Percentiles rank a stretch among this genome's conserved stretches.
phyloP scores from a whole-genome alignment of 2,113 vertebrate genomes.

The Saccopteryx leptura region DNA sequence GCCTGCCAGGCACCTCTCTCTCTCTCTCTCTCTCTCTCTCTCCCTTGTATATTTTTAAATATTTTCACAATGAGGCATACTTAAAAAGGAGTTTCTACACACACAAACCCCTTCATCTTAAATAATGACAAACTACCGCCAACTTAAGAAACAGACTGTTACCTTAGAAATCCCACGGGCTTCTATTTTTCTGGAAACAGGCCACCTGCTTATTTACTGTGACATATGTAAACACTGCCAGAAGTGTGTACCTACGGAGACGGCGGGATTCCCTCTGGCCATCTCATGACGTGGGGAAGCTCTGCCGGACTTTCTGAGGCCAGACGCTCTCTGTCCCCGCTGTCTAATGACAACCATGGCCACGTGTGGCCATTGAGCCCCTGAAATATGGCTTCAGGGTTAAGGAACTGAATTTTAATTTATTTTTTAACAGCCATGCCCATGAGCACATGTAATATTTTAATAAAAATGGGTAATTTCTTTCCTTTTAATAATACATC shows the following conservation, averaged over 20 bases:
- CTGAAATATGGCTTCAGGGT: not conserved
- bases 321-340: not conserved
- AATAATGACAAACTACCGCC: not conserved
- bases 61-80: not conserved
- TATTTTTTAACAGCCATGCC: not conserved
- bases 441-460: not conserved
- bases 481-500: not conserved
- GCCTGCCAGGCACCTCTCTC: no score
- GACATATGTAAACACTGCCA: not conserved
- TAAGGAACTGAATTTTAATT: not conserved
- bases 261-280: not conserved
- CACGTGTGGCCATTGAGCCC: no score
- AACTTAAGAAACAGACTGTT: not conserved
- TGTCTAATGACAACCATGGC: accelerated
- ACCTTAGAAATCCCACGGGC: not conserved
- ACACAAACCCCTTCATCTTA: not conserved
- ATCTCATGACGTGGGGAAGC: accelerated
- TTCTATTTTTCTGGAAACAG: not conserved
- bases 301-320: not conserved
- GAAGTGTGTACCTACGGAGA: not conserved
- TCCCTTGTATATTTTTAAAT: not conserved
- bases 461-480: not conserved
- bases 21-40: not conserved
- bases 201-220: not conserved
- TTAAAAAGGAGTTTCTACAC: not conserved